A percentile compares a stretch with the other conserved stretches of the same genome.
Conservation (phyloP, 1,140 invertebrate species). For the Euschistus heros region DNA sequence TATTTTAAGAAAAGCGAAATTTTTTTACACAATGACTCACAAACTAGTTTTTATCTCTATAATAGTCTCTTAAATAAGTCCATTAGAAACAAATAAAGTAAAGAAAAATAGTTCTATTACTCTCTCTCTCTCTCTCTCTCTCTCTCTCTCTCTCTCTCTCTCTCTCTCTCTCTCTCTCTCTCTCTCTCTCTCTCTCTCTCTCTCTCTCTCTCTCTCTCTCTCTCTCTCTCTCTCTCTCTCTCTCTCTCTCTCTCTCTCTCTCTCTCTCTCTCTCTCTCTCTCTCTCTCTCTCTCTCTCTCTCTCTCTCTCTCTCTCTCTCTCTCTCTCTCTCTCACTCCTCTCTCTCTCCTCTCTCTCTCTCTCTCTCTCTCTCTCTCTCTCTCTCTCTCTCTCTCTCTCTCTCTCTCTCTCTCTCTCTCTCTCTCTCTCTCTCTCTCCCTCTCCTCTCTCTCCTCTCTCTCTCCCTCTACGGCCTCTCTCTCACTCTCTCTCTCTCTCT, state of each 20-base stretch:
- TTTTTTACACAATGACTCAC: too few species aligned
- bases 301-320: neutral
- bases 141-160: slow-evolving; percentile 18
- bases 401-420: too few species aligned
- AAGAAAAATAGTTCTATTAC: too few species aligned
- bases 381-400: too few species aligned
- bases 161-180: slow-evolving; percentile 19
- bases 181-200: slow-evolving; percentile 16
- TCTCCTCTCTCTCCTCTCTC: too few species aligned
- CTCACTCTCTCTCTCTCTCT: too few species aligned
- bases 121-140: slow-evolving; percentile 16
- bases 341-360: neutral
- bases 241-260: slow-evolving; percentile 4
- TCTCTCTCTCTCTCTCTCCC: too few species aligned
- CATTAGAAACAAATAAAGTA: too few species aligned
- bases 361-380: neutral
- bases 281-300: neutral
- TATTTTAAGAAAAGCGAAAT: too few species aligned
- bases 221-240: slow-evolving; percentile 18
- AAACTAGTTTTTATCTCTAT: too few species aligned
- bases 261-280: neutral
- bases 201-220: slow-evolving; percentile 16
- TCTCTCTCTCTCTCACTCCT: neutral
- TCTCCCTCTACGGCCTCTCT: too few species aligned
- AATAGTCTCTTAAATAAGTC: too few species aligned